A percentile compares a stretch with the other conserved stretches of the same genome.
Conservation (phyloP, 1,140 invertebrate genomes). For the Parapsyche elsis region DNA sequence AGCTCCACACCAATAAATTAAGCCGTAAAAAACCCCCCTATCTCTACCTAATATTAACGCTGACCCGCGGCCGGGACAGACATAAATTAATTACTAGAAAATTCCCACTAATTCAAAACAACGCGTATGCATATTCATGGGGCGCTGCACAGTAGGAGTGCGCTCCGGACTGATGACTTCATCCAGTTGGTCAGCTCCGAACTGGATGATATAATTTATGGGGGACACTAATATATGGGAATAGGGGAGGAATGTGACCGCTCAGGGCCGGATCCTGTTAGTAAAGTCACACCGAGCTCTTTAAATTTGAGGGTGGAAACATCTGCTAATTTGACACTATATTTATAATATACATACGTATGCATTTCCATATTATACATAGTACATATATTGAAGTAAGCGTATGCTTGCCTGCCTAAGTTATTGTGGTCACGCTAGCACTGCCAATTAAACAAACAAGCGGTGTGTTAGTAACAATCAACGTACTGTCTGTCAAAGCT, state of each 20-base stretch:
- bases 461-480: too few relatives aligned
- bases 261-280: too few relatives aligned
- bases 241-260: constrained; percentile 4
- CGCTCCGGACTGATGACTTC: constrained; percentile 37
- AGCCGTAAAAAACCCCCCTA: constrained; percentile 46
- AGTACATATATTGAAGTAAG: too few relatives aligned
- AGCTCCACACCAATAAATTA: constrained; percentile 52
- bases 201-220: constrained; percentile 44
- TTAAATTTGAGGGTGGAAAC: too few relatives aligned
- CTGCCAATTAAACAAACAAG: too few relatives aligned
- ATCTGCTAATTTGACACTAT: too few relatives aligned
- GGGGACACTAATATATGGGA: constrained; percentile 10
- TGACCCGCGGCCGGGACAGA: constrained; percentile 47
- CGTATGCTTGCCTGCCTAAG: too few relatives aligned
- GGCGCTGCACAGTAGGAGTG: neutral
- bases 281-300: too few relatives aligned
- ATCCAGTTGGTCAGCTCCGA: constrained; percentile 28
- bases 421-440: too few relatives aligned
- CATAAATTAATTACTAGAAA: constrained; percentile 56
- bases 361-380: too few relatives aligned
- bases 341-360: too few relatives aligned
- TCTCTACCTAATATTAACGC: constrained; percentile 26
- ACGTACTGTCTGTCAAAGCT: too few relatives aligned
- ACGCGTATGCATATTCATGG: constrained; percentile 54
- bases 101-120: constrained; percentile 56